Evolutionary conservation across 2,113 vertebrate genomes (phyloP), one percentile per base, ranked within the genome.

Genomic region (Bostrychus sinensis): DNA sequence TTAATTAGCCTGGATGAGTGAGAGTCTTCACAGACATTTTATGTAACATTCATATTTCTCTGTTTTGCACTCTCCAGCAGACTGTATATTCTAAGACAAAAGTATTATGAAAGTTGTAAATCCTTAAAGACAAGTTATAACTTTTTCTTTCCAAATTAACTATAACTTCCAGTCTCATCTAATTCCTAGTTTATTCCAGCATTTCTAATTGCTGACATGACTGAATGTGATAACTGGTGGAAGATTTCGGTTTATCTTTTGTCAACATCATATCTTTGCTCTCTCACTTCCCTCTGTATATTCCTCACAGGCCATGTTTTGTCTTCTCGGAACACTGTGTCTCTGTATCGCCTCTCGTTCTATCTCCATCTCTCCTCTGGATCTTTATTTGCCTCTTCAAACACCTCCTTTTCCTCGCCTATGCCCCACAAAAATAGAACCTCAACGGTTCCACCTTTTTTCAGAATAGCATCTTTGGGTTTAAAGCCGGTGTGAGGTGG

Each of bases 401-500:
- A 78, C 67, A 43, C 23, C 56, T 13, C 57, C 25, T 61, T 10
- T 62, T 50, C 43, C 61, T 36, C 20, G 5, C 0, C 54, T 66
- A 48, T 20, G 30, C 39, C 32, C 45, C 59, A 34, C 42, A 66
- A 56, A 77, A 69, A 80, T 66, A 69, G 56, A 65, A 66, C 68
- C 56, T 59, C 45, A 8, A 3, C 55, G 67, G 17, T 25, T 23
- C 16, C 41, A 14, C 28, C 41, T 32, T 30, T 70, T 73, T 51
- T 32, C 39, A 46, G 41, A 56, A 55, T 10, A 32, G 38, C n/a
- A 38, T 13, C 42, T 48, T 54, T 14, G 23, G 2, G 26, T 74
- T 55, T 54, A 66, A 81, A 55, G 36, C 64, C 16, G 38, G 37
- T 75, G 67, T 74, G 68, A 76, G 59, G 56, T 73, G 41, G 32